Evolutionary conservation across 1,140 invertebrate genomes (phyloP).

Genomic region (Hypsibius dujardini): DNA sequence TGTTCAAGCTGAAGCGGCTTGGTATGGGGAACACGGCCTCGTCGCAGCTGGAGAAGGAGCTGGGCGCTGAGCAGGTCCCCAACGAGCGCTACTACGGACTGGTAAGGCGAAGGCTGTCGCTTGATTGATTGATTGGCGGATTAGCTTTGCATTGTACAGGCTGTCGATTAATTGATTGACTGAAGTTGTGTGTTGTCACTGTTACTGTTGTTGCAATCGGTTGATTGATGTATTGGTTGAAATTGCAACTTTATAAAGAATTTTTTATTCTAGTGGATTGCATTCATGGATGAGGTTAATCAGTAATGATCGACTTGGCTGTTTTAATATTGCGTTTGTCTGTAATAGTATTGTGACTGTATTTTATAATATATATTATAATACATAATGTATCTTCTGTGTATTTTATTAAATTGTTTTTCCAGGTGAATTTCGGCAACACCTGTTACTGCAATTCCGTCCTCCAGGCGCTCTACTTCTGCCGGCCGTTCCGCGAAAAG

Average conservation of each 20-base stretch:
- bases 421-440: constrained; percentile 83
- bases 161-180: neutral
- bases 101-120: constrained; percentile 64
- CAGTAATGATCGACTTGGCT: no score
- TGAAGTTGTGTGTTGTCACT: constrained; percentile 17
- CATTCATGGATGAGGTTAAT: no score
- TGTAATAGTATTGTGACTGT: no score
- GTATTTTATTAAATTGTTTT: neutral
- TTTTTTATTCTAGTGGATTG: no score
- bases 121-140: neutral
- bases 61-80: constrained; percentile 87
- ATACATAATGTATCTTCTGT: no score
- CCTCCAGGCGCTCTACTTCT: constrained; percentile 96
- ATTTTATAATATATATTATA: no score
- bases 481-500: constrained; percentile 92
- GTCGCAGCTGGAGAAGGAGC: constrained; percentile 90
- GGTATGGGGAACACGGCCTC: constrained; percentile 79
- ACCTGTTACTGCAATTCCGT: constrained; percentile 99
- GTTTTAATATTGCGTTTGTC: no score
- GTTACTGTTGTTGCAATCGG: constrained; percentile 28
- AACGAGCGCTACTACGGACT: constrained; percentile 98
- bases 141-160: neutral
- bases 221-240: no score
- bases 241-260: no score
- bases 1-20: constrained; percentile 1